These are phyloP conservation scores for Drosophila parabipectinata DNA, from an alignment of 1,140 invertebrate genomes.

Conservation along the genomic window DNA sequence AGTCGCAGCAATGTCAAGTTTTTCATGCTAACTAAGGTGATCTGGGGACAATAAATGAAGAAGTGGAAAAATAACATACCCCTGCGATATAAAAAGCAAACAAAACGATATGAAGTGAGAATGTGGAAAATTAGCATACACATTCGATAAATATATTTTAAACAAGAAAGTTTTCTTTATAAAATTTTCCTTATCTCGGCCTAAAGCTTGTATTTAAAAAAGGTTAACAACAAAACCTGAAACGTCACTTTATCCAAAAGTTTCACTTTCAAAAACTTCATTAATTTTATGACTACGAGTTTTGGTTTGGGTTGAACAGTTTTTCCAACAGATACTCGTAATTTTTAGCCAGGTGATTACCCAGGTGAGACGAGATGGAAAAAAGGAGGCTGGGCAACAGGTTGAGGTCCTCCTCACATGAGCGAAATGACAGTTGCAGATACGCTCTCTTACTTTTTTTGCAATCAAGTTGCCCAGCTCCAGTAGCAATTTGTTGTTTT, in stretches of 20 bases:
- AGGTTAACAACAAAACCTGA: conserved; percentile 30
- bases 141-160: neutral
- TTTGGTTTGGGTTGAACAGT: conserved; percentile 34
- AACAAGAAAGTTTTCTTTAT: conserved; percentile 15
- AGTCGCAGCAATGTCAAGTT: conserved; percentile 76
- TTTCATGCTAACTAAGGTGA: conserved; percentile 43
- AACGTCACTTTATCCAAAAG: conserved; percentile 42
- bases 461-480: neutral
- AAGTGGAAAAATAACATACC: conserved; percentile 21
- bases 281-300: conserved; percentile 70
- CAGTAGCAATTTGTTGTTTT: conserved; percentile 23
- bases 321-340: conserved; percentile 40
- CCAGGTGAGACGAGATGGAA: conserved; percentile 6
- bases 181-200: conserved; percentile 24
- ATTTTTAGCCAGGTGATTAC: conserved; percentile 49
- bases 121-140: neutral
- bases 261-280: conserved; percentile 75
- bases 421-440: conserved; percentile 1
- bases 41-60: conserved; percentile 20
- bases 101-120: neutral
- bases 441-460: neutral
- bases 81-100: neutral
- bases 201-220: conserved; percentile 22
- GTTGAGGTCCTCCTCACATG: conserved; percentile 32
- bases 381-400: conserved; percentile 22